Evolutionary conservation across 2,113 vertebrate genomes (phyloP).

Genomic region (Isurus oxyrinchus): DNA sequence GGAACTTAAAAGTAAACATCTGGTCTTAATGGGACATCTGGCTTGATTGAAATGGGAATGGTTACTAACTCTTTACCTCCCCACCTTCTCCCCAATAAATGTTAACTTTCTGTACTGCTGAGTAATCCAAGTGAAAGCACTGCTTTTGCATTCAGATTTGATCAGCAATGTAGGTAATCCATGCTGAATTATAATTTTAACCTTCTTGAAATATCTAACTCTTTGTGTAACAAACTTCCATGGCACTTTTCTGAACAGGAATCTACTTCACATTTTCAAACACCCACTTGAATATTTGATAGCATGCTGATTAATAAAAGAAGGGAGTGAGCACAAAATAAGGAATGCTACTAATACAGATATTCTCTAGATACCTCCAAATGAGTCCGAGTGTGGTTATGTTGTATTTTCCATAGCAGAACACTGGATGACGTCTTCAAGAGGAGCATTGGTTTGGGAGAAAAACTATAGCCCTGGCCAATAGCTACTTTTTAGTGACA

Average conservation of each 20-base stretch:
- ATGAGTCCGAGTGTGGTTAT: background rate
- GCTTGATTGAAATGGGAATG: slow-evolving; percentile 21
- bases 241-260: background rate
- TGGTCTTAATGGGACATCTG: slow-evolving; percentile 22
- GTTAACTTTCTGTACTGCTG: background rate
- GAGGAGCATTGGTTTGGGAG: background rate
- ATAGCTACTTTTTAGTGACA: background rate
- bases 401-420: background rate
- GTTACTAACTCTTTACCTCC: background rate
- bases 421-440: background rate
- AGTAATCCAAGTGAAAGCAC: background rate
- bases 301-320: background rate
- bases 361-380: background rate
- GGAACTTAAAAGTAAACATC: slow-evolving; percentile 28
- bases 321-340: background rate
- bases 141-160: background rate
- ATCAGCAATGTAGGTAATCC: background rate
- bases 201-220: background rate
- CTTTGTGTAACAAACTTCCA: background rate
- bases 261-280: background rate
- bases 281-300: background rate
- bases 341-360: background rate
- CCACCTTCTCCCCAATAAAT: background rate
- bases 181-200: background rate
- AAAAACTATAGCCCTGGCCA: background rate